phyloP scores from a whole-genome alignment of 2,113 vertebrate species.

The Rhodinocichla rosea region DNA sequence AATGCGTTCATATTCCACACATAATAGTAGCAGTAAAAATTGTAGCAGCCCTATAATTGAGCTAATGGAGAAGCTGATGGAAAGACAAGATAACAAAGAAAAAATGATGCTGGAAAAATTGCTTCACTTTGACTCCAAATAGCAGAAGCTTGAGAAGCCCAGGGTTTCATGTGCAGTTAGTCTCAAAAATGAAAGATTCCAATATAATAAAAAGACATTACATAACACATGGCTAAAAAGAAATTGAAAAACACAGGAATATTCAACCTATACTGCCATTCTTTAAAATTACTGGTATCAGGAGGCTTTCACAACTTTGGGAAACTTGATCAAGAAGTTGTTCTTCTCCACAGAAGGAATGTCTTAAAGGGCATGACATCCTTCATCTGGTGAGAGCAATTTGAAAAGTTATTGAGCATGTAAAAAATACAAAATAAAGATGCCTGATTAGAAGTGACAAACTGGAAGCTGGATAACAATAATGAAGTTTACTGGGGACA shows the following conservation, averaged over 20 bases:
- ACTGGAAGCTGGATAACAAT: neutral
- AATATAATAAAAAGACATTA: constrained; percentile 47
- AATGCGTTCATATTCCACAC: constrained; percentile 42
- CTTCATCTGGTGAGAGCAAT: neutral
- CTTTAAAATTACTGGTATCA: constrained; percentile 57
- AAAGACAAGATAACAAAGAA: constrained; percentile 62
- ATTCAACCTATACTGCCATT: neutral
- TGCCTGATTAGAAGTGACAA: neutral
- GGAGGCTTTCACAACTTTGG: constrained; percentile 11
- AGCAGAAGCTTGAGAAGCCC: constrained; percentile 21
- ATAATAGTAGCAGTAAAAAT: constrained; percentile 13
- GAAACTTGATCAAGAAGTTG: constrained; percentile 16
- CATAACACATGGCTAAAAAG: constrained; percentile 1
- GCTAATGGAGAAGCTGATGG: constrained; percentile 55
- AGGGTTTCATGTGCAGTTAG: constrained; percentile 32
- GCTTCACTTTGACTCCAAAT: constrained; percentile 58
- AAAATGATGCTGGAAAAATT: constrained; percentile 65
- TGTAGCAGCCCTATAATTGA: constrained; percentile 33
- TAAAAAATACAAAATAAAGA: constrained; percentile 32
- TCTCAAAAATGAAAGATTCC: constrained; percentile 18
- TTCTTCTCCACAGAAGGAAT: neutral
- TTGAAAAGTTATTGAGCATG: neutral
- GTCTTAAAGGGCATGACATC: neutral
- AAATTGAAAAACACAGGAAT: neutral
- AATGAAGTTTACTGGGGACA: neutral